Base-by-base conservation (phyloP, 2,113 vertebrate genomes). In the Nesoenas mayeri region DNA sequence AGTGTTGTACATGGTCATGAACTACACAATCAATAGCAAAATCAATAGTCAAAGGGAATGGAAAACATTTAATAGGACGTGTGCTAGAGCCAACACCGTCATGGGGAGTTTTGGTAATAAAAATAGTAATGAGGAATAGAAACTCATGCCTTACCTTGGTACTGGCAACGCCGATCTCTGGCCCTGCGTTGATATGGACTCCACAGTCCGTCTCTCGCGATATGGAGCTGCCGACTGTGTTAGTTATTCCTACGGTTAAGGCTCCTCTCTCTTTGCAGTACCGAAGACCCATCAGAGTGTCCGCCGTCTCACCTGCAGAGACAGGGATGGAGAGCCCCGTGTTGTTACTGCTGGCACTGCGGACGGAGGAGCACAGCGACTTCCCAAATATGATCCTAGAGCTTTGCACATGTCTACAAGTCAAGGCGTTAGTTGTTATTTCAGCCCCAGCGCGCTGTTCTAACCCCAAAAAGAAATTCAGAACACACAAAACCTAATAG, bases 141-240 rank as follows among this genome's bases (percentile, higher is more conserved):
- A 26, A 20, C 21, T 3, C 5, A 9, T 1, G 31, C 5, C 91
- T 97, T 80, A 99, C 99, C 99, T 99, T 99, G 83, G 99, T 99
- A 91, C 99, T 99, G 94, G 99, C 99, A 60, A 99, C 99, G 10
- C 99, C 99, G 1, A 99, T 97, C 98, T 99, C 99, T 5, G 99
- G 99, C 5, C 99, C 99, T 0, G 99, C 99, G 5, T 99, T 99
- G 97, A 99, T 99, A 78, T 99, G 99, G 77, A 99, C 99, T 1
- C 99, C 99, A 16, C 99, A 99, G 86, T 99, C 99, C 0, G 99
- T 99, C 97, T 99, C 99, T 5, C 99, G 98, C 1, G 99, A 99
- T 90, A 99, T 99, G 58, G 99, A 99, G 97, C 99, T 99, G 95
- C 99, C 99, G 9, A 99, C 99, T 0, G 99, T 99, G 97, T 99